These are phyloP conservation scores for Aphaenogaster ashmeadi DNA, from an alignment of 1,140 invertebrate species.

Conservation along the genomic window DNA sequence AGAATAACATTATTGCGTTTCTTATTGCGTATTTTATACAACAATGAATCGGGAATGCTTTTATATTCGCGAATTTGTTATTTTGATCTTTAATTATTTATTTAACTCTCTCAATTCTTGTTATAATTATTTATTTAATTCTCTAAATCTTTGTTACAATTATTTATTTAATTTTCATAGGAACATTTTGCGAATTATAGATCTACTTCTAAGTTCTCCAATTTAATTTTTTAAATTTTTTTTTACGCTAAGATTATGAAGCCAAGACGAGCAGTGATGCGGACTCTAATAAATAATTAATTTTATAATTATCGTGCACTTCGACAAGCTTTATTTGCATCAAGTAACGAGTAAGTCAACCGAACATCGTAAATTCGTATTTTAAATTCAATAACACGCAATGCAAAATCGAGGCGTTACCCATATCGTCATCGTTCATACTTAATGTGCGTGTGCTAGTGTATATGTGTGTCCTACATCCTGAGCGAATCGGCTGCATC, in stretches of 20 bases:
- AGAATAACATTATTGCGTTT: no score
- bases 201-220: background rate
- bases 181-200: background rate
- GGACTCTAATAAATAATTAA: conserved; percentile 1
- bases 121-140: background rate
- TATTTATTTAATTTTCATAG: background rate
- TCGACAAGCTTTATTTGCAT: background rate
- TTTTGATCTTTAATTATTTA: background rate
- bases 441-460: background rate
- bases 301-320: background rate
- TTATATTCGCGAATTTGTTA: background rate
- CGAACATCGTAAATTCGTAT: background rate
- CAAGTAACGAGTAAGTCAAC: background rate
- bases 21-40: background rate
- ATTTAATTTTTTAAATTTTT: background rate
- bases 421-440: background rate
- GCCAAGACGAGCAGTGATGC: background rate
- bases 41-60: background rate
- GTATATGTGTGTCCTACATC: conserved; percentile 34
- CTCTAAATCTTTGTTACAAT: background rate
- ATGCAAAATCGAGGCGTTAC: background rate
- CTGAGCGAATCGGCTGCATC: conserved; percentile 16
- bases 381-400: background rate
- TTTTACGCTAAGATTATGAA: background rate
- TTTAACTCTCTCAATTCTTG: no score